Base-by-base conservation (phyloP, 1,140 invertebrate genomes). In the Brachionus paranguensis region DNA sequence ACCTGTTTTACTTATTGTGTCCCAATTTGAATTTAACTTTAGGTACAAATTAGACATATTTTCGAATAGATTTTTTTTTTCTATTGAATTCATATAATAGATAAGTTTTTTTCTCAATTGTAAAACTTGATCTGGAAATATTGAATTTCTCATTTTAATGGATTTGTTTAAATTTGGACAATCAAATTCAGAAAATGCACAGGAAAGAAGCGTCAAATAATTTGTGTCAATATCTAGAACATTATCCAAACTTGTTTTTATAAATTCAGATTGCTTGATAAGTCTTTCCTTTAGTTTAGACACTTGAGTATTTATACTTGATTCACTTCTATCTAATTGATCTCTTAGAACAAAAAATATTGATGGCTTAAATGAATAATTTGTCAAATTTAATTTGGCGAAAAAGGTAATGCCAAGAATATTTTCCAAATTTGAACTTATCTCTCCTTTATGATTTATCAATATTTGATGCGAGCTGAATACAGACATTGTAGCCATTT, bases 371-470 rank as follows among this genome's bases (percentile, higher is more conserved):
- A 43, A 74, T 45, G 70, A 45, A 17, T 27, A 11, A 27, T 45
- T 74, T 20, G 37, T 17, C 37, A 74, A 17, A 17, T 43, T 14
- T 29, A 74, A 4, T 45, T 74, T 74, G 1, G 70, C 70, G 41
- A 45, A 74, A 24, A 43, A 45, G 2, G 37, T 74, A 17, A 74
- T 74, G 3, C 70, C 70, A 7, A 74, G 17, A 43, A 74, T 41
- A 2, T 24, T 45, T 29, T 74, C 70, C 6, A 74, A 45, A 45
- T 45, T 74, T 0, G 70, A 29, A 45, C 70, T 74, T 17, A 74
- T 74, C 24, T 74, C 70, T 29, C 70, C 70, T 74, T 74, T 74
- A 45, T 74, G 70, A 74, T 74, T 74, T n/a, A 45, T 45, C 6
- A 74, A 17, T 8, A 74, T 45, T 8, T 43, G 2, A 74, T 74